Evolutionary conservation across 2,888 invertebrate species (phyloP), one percentile per base, ranked within the genome.

Genomic region (Agelastica alni): DNA sequence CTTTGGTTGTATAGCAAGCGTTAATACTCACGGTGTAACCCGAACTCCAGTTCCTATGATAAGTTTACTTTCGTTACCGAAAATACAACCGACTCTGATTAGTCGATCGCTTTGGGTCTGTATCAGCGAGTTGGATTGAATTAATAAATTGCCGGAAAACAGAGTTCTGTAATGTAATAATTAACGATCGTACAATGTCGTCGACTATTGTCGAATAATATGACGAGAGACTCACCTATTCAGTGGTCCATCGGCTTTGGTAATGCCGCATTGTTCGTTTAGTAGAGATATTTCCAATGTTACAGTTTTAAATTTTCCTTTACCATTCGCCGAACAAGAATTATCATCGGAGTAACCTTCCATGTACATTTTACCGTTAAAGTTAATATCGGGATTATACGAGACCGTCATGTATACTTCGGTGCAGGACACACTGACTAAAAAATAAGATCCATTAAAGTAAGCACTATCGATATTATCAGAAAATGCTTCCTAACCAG

Each of bases 71-170:
- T 74, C 70, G 31, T 77, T 77, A 32, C 80, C 79, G 61, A 88
- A 82, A n/a, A 88, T 85, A 69, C 91, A 91, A 0, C 90, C 90
- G 3, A 91, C 86, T 65, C 88, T 85, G 52, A 92, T 85, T 65
- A 91, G 84, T 53, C 91, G 83, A 76, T 93, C 93, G 0, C 90
- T 91, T 54, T 90, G 86, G 10, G 91, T 88, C 76, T 93, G 92
- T 54, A 93, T 89, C 62, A 91, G 85, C 0, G 87, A 85, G 76
- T 93, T 92, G 75, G 89, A 88, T 74, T 93, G 93, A 45, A 93
- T 83, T 67, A 92, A 86, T 65, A 93, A 81, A 69, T 89, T 84
- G 16, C 86, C 86, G 68, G 88, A 87, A 34, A 89, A 84, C 69
- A 90, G 82, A 2, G 88, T 89, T 69, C 91, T 91, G 67, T 60